Evolutionary conservation across 2,113 vertebrate genomes (phyloP), one percentile per base, ranked within the genome.

Genomic region (Ptilonorhynchus violaceus): DNA sequence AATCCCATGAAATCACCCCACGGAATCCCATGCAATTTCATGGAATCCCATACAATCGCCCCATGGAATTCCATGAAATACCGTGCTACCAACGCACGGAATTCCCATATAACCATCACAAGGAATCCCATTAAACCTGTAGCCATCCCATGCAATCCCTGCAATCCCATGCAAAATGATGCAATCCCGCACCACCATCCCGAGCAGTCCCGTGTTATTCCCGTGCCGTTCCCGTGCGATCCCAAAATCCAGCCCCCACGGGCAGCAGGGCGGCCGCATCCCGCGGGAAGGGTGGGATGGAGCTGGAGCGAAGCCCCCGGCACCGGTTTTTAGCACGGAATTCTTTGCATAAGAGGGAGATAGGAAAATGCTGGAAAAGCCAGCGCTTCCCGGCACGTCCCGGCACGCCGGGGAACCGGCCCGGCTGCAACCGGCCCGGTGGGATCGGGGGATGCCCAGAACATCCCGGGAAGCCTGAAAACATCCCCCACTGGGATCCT

Each of bases 401-500:
- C 1, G 1, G 91, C 92, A 89, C 6, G 88, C 64, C 0, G 4
- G 55, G 17, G 66, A 94, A 89, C 92, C 37, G 1, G 88, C 91
- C 63, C 0, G 0, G 75, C 79, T 31, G 25, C 81, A 39, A 11
- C 12, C 1, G 0, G 3, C 24, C 53, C 16, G 0, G 7, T 3
- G 44, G 22, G 25, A 11, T 4, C 9, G 44, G 70, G 56, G 75
- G 78, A 52, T 73, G 85, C 68, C 66, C 81, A 33, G n/a, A 66
- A 64, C 82, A 66, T 30, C 68, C 85, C 9, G 0, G 11, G 13
- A 46, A 3, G 19, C 2, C 47, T 9, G 1, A 25, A 81, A 74
- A 23, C 10, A 11, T 3, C 1, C 19, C 21, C 33, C 10, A 1
- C 1, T 0, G 0, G 27, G 15, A 5, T 7, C 39, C 27, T 62